Conservation (phyloP, 2,797 vertebrate genomes). For the Pseudomugil tenellus region DNA sequence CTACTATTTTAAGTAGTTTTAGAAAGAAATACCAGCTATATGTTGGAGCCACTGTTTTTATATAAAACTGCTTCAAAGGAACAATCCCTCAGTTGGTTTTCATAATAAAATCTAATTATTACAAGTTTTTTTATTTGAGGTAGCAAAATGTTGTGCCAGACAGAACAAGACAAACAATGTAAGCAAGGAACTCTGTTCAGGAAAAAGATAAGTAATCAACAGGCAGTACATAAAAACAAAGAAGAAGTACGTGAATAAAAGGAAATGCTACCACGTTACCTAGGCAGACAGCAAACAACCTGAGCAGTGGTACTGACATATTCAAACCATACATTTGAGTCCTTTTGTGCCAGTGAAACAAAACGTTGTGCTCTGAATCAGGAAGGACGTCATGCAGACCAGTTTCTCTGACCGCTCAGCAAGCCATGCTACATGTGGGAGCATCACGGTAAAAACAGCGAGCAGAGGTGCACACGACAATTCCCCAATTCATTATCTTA, state of each 20-base stretch:
- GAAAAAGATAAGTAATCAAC: slow-evolving; percentile 28
- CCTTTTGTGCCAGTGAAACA: slow-evolving; percentile 43
- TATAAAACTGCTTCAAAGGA: neutral
- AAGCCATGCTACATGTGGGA: slow-evolving; percentile 75
- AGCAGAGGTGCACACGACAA: slow-evolving; percentile 68
- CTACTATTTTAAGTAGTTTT: slow-evolving; percentile 4
- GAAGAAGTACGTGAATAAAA: slow-evolving; percentile 11
- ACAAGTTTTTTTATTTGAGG: neutral
- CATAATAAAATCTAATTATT: neutral
- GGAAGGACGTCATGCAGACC: slow-evolving; percentile 66
- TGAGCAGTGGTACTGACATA: slow-evolving; percentile 11
- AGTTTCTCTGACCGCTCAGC: slow-evolving; percentile 54
- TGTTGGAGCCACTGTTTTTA: neutral
- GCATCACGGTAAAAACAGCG: slow-evolving; percentile 62
- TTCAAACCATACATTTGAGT: slow-evolving; percentile 17
- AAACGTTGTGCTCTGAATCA: slow-evolving; percentile 45
- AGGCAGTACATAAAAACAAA: slow-evolving; percentile 29
- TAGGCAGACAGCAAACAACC: slow-evolving; percentile 40
- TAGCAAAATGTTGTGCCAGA: slow-evolving; percentile 16
- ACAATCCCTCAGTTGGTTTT: neutral
- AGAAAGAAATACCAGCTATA: neutral
- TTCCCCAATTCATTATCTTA: neutral
- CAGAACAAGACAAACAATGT: slow-evolving; percentile 24
- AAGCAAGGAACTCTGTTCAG: slow-evolving; percentile 21
- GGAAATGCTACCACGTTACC: slow-evolving; percentile 10